Evolutionary conservation across 2,888 invertebrate genomes (phyloP).

Genomic region (Drosophila fungiperda): DNA sequence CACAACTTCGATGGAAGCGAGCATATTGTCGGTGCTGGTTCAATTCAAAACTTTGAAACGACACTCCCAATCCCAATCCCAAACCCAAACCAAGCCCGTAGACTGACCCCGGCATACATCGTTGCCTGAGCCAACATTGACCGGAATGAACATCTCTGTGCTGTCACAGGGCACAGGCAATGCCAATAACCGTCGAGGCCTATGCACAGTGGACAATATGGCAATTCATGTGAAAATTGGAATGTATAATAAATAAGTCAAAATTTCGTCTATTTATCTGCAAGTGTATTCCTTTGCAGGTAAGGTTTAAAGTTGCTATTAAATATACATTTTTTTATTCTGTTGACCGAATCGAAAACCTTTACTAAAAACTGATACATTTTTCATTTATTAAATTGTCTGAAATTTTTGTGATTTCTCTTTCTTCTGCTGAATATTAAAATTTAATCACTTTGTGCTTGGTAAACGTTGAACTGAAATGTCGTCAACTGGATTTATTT

Average conservation of each 20-base stretch:
- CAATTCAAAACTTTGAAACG: neutral
- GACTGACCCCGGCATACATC: slow-evolving; percentile 67
- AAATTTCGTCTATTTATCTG: neutral
- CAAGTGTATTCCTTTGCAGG: neutral
- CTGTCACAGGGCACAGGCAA: slow-evolving; percentile 35
- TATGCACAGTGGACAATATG: slow-evolving; percentile 23
- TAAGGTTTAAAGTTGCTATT: neutral
- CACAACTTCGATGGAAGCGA: slow-evolving; percentile 33
- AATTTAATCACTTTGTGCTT: neutral
- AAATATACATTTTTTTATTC: neutral
- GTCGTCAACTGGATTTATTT: neutral
- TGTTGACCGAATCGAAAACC: neutral
- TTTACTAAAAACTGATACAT: neutral
- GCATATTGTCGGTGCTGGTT: slow-evolving; percentile 14
- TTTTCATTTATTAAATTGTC: neutral
- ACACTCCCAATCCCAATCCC: neutral
- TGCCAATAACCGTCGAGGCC: slow-evolving; percentile 22
- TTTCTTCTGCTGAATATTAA: neutral
- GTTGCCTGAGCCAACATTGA: slow-evolving; percentile 68
- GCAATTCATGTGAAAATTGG: neutral
- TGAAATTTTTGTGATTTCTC: too few relatives aligned
- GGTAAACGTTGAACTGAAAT: neutral
- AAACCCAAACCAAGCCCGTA: slow-evolving; percentile 35
- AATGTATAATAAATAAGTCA: neutral
- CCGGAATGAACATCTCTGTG: slow-evolving; percentile 51